These are phyloP conservation scores for Trypoxylus dichotomus DNA, from an alignment of 1,140 invertebrate genomes.

Conservation along the genomic window DNA sequence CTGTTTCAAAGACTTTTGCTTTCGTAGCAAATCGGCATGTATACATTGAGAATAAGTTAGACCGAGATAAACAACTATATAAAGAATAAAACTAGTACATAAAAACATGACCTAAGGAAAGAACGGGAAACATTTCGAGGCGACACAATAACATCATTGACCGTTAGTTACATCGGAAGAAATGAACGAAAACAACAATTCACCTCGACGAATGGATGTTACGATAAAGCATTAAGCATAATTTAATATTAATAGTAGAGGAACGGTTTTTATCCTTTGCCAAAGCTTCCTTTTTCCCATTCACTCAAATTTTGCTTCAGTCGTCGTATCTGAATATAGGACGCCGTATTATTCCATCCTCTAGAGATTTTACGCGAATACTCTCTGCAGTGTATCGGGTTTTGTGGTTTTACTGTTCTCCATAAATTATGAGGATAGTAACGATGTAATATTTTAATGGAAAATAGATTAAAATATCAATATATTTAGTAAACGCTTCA, in stretches of 20 bases:
- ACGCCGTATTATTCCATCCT: background rate
- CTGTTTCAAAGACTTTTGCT: background rate
- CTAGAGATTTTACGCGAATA: background rate
- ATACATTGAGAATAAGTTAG: background rate
- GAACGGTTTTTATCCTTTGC: background rate
- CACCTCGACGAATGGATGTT: background rate
- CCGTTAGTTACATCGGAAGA: constrained; percentile 5
- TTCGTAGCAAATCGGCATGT: background rate
- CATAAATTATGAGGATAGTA: too few relatives aligned
- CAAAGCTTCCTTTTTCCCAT: background rate
- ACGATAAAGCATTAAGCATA: constrained; percentile 10
- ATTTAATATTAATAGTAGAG: constrained; percentile 17
- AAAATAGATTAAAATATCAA: too few relatives aligned
- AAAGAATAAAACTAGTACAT: background rate
- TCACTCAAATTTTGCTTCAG: background rate
- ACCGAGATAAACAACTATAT: background rate
- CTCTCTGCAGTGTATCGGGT: too few relatives aligned
- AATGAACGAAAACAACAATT: constrained; percentile 16
- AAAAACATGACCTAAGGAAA: background rate
- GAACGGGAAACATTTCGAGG: background rate
- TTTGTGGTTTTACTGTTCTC: too few relatives aligned
- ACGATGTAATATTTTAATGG: too few relatives aligned
- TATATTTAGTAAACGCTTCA: too few relatives aligned
- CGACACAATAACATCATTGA: constrained; percentile 1
- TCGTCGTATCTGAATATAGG: background rate